Evolutionary conservation across 1,140 invertebrate species (phyloP), one percentile per base, ranked within the genome.

Genomic region (Apis dorsata): DNA sequence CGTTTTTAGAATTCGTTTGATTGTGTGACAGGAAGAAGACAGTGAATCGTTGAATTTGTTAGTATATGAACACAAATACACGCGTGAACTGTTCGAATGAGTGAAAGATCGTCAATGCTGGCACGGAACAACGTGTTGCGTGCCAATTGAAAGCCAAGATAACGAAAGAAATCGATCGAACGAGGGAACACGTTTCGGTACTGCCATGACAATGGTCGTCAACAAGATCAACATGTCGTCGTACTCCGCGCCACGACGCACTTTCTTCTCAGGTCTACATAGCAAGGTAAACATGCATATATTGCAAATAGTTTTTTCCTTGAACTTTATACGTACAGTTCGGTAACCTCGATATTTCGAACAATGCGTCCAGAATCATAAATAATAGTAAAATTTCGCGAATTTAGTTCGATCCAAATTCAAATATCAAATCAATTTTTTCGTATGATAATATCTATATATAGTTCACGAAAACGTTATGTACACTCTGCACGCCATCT

Each of bases 201-300:
- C 78, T 91, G 91, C 87, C 85, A 92, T 92, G 91, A 92, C 91
- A 87, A 92, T 92, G 92, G 91, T 92, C 83, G 91, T 92, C 86
- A 92, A 91, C 83, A 92, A 92, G 82, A 92, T 92, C 90, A 91
- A 92, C 91, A 92, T 92, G 91, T 90, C 90, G 88, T 90, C 90
- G 83, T 91, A 91, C 71, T 89, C 91, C 60, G 69, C 90, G n/a
- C 89, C 87, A 51, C 86, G 90, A 76, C 90, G 91, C 73, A 88
- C 90, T 65, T 91, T 93, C 83, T 89, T 92, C 85, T 92, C 91
- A 66, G 91, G 86, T 80, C 86, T 93, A 83, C 92, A 91, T 59
- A 85, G 88, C 10, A 91, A 93, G 92, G 92, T 92, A 92, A 90
- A 63, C 21, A 57, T 7, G 1, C n/a, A 8, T 28, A 13, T 59